Conservation (phyloP, 2,888 invertebrate species). For the Teinopalpus imperialis region DNA sequence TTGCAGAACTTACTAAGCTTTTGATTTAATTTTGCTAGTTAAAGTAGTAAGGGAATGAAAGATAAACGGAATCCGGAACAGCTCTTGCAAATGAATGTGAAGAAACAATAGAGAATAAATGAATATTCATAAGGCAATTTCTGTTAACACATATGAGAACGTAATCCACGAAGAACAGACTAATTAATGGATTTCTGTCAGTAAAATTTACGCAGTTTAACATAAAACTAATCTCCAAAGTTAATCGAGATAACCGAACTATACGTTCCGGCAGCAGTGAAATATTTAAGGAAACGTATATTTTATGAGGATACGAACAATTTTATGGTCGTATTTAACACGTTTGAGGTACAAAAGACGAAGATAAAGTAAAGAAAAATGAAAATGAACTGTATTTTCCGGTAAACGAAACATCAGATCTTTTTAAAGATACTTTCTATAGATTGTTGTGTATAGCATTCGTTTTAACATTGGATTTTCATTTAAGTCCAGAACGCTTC, state of each 20-base stretch:
- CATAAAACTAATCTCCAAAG: slow-evolving; percentile 17
- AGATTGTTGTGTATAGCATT: slow-evolving; percentile 10
- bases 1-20: background rate
- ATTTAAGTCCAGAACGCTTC: slow-evolving; percentile 17
- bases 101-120: slow-evolving; percentile 21
- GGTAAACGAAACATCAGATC: background rate
- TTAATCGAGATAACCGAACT: slow-evolving; percentile 5
- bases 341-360: too few species aligned
- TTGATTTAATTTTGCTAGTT: slow-evolving; percentile 5
- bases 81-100: slow-evolving; percentile 2
- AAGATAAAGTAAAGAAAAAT: too few species aligned
- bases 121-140: slow-evolving; percentile 24
- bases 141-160: slow-evolving; percentile 17
- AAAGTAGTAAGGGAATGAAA: background rate
- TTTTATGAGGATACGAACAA: too few species aligned
- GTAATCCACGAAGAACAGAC: slow-evolving; percentile 15
- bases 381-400: background rate
- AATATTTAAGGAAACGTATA: background rate
- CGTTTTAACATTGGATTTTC: slow-evolving; percentile 19
- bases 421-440: slow-evolving; percentile 2
- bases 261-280: background rate
- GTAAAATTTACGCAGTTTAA: slow-evolving; percentile 12
- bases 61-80: slow-evolving; percentile 4
- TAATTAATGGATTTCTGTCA: slow-evolving; percentile 21
- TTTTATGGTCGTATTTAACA: too few species aligned